Conservation (phyloP, 2,797 vertebrate species). For the Ctenochaetus hawaiiensis region DNA sequence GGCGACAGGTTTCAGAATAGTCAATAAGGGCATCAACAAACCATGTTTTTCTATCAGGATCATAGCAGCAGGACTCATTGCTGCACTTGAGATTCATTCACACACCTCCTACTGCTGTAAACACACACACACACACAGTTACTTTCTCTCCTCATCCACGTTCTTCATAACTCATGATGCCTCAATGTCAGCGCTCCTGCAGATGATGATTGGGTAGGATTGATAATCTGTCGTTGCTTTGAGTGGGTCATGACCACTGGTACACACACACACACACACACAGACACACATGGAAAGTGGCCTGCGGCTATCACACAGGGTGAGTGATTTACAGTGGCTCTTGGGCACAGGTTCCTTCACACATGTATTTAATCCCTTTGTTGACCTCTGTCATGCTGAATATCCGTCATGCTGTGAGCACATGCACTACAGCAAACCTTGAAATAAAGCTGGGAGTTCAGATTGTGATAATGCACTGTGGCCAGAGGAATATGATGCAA, state of each 20-base stretch:
- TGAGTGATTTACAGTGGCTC: slow-evolving; percentile 52
- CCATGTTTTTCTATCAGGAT: slow-evolving; percentile 15
- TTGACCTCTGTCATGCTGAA: slow-evolving; percentile 64
- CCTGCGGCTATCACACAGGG: slow-evolving; percentile 26
- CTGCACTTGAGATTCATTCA: slow-evolving; percentile 22
- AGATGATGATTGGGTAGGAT: slow-evolving; percentile 57
- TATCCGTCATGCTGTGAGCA: slow-evolving; percentile 26
- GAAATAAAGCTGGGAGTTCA: not conserved
- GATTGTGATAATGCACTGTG: slow-evolving; percentile 4
- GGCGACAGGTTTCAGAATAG: slow-evolving; percentile 26
- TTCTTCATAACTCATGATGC: slow-evolving; percentile 46
- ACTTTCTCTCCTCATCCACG: slow-evolving; percentile 38
- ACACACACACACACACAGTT: slow-evolving; percentile 10
- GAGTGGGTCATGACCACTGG: slow-evolving; percentile 58
- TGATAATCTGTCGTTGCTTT: slow-evolving; percentile 55
- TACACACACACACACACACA: slow-evolving; percentile 35
- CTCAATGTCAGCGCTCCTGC: slow-evolving; percentile 54
- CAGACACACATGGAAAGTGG: slow-evolving; percentile 2
- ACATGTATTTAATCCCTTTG: slow-evolving; percentile 60
- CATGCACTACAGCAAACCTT: slow-evolving; percentile 19
- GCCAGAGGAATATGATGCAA: slow-evolving; percentile 22
- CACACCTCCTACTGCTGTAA: not conserved
- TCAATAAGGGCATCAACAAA: slow-evolving; percentile 14
- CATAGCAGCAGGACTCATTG: slow-evolving; percentile 12
- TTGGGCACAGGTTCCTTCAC: slow-evolving; percentile 49